Base-by-base conservation (phyloP, 2,113 vertebrate species). In the Acrocephalus arundinaceus region DNA sequence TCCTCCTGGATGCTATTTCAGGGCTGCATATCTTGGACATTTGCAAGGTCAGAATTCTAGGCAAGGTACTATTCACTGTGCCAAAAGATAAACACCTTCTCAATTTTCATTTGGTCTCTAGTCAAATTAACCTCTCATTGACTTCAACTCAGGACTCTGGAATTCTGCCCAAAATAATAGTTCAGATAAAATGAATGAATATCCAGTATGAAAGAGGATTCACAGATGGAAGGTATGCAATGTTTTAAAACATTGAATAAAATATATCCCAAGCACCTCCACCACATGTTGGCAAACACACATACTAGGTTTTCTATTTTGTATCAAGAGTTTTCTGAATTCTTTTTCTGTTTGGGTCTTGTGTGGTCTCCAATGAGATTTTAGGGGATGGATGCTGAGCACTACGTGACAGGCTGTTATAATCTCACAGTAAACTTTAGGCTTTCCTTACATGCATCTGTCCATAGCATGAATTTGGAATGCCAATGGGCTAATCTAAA, bases 11-110 rank as follows among this genome's bases (percentile, higher is more conserved):
- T 95, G 83, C 83, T 94, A 68, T 96, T 94, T 96, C 89, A 91
- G 93, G 66, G 62, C 74, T 94, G 54, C 49, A 11, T 87, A 90
- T 92, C 92, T 90, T 93, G 92, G 76, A 85, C 76, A 51, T 66
- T 66, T 89, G 62, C 94, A 96, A 96, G 90, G 96, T 96, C 96
- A 95, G 80, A 96, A 94, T 93, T 92, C 70, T 72, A 78, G 85
- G 61, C 79, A 96, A 93, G 72, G 83, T 67, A 62, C 57, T 73
- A 78, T 86, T 86, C 41, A 24, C 61, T 86, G 68, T 83, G 76
- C 92, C 90, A 94, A 92, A 94, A 95, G 90, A 90, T 63, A 96
- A 96, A 87, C 72, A 81, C 83, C 65, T 84, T 81, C 88, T 92
- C 76, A 86, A 77, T 87, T 93, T 90, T 93, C 75, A 63, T 88